Conservation (phyloP, 2,888 invertebrate species). For the Dolichopus griseipennis region DNA sequence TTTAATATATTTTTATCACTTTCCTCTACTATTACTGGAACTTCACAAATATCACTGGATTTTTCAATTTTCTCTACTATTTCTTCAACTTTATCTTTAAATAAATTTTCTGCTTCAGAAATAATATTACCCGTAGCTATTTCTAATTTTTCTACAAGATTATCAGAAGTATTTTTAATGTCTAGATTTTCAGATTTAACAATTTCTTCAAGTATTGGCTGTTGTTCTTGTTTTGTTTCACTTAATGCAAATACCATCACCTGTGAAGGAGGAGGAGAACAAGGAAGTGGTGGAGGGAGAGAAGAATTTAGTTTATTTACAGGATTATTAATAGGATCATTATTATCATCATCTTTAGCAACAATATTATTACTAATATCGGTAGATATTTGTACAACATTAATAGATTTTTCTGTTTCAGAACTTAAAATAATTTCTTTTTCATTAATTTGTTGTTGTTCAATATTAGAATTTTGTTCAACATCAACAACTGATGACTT, state of each 20-base stretch:
- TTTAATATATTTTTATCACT: no score
- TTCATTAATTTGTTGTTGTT: conserved; percentile 13
- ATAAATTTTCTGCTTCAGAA: neutral
- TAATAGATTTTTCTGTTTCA: conserved; percentile 22
- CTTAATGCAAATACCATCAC: conserved; percentile 59
- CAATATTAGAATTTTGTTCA: conserved; percentile 11
- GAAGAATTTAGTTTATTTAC: conserved; percentile 8
- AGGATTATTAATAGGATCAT: conserved; percentile 9
- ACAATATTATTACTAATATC: conserved; percentile 33
- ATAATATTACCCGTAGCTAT: neutral
- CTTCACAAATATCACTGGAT: neutral
- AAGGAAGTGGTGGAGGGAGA: conserved; percentile 61
- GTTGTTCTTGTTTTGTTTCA: conserved; percentile 24
- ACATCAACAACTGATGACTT: neutral
- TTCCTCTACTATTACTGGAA: neutral
- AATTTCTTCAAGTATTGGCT: neutral
- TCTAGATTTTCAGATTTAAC: neutral
- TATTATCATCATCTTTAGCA: conserved; percentile 19
- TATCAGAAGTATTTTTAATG: neutral
- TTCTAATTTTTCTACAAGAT: neutral
- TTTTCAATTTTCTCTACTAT: neutral
- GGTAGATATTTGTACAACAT: conserved; percentile 29
- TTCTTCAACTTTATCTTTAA: no score
- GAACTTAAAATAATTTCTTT: conserved; percentile 26
- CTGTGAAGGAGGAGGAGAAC: conserved; percentile 65